A percentile compares a stretch with the other conserved stretches of the same genome.
Evolutionary conservation across 2,113 vertebrate genomes (phyloP).

Genomic region (Morone chrysops): DNA sequence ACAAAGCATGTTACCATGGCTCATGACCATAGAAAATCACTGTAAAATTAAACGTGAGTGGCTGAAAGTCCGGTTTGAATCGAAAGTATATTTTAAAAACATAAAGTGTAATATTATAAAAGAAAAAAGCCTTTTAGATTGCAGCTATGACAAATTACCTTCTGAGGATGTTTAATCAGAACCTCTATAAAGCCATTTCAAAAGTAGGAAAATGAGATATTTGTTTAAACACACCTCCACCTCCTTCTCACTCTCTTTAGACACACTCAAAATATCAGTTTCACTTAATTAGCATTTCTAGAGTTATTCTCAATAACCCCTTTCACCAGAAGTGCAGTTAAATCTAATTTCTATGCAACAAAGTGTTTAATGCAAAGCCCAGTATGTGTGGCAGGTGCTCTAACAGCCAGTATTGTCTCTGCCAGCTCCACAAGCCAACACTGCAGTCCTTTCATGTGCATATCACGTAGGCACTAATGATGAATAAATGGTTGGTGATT

Average conservation of each 20-base stretch:
- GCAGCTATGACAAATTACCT: background rate
- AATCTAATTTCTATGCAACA: constrained; percentile 12
- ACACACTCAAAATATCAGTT: background rate
- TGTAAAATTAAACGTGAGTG: background rate
- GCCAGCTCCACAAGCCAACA: constrained; percentile 6
- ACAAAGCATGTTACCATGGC: constrained; percentile 7
- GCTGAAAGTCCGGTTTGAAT: background rate
- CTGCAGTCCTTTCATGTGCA: constrained; percentile 6
- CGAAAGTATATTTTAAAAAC: constrained; percentile 10
- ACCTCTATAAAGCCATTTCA: background rate
- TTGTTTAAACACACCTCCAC: background rate
- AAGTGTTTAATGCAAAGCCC: constrained; percentile 1
- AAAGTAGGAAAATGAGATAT: background rate
- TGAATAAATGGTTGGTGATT: background rate
- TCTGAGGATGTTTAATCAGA: background rate
- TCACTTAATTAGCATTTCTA: background rate
- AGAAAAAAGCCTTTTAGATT: background rate
- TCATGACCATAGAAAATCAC: background rate
- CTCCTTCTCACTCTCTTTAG: background rate
- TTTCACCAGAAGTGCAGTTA: constrained; percentile 8
- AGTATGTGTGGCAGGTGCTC: constrained; percentile 3
- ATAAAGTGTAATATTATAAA: background rate
- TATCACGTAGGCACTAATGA: background rate
- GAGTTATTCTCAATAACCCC: background rate
- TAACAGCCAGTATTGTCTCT: background rate